Evolutionary conservation across 2,113 vertebrate genomes (phyloP).

Genomic region (Cyphotilapia sp.): DNA sequence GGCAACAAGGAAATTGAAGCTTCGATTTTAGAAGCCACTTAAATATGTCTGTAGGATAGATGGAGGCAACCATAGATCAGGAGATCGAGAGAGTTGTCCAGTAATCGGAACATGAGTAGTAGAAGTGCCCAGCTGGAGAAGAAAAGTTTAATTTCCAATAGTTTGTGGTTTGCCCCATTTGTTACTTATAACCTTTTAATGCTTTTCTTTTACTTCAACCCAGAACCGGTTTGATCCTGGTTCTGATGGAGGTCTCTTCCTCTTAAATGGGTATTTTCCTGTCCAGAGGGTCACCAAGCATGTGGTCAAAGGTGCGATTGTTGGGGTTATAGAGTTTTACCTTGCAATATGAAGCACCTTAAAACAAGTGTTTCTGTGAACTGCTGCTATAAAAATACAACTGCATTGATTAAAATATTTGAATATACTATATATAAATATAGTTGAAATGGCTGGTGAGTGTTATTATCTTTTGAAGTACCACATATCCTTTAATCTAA

Average conservation of each 20-base stretch:
- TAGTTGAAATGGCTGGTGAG: not conserved
- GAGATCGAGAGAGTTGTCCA: not conserved
- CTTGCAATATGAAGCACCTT: not conserved
- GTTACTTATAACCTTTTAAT: not conserved
- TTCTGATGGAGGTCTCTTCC: not conserved
- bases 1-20: not conserved
- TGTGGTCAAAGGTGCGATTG: not conserved
- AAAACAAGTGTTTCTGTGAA: not conserved
- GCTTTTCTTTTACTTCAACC: not conserved
- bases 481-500: not conserved
- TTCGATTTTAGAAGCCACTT: not conserved
- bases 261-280: not conserved
- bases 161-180: fast-evolving
- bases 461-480: not conserved
- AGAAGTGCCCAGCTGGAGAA: not conserved
- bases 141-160: not conserved
- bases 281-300: not conserved
- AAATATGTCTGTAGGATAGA: not conserved
- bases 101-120: not conserved
- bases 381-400: not conserved
- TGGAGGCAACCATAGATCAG: not conserved
- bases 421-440: not conserved
- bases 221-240: not conserved
- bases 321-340: not conserved
- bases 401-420: not conserved